Base-by-base conservation (phyloP, 2,113 vertebrate species). In the Laterallus jamaicensis region DNA sequence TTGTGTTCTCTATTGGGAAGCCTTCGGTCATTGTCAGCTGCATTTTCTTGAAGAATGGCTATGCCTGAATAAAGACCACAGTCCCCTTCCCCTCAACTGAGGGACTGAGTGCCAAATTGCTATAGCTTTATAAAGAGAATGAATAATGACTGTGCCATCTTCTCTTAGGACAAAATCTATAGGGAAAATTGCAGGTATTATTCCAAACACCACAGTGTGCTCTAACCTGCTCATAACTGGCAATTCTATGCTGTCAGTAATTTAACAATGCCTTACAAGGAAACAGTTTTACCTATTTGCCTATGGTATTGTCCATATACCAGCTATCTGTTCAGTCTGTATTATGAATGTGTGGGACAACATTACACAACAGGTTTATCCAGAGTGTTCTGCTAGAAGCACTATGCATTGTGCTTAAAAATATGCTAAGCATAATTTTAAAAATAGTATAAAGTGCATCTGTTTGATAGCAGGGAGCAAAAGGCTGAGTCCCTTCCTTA, bases 11-110 rank as follows among this genome's bases (percentile, higher is more conserved):
- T 63, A 5, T 59, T 71, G 56, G 64, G 76, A 95, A 84, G 35
- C 50, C 47, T 83, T 95, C 68, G 68, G 28, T 93, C 73, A 64
- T 60, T 84, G 60, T 75, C 80, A 86, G 47, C 12, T 91, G 12
- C 52, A 77, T 92, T 91, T 88, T 81, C n/a, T 54, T 84, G 68
- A 71, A 93, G 90, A 95, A 93, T 88, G 25, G 17, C 26, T 82
- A 7, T 40, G n/a, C 47, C 31, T 73, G n/a, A 82, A 52, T 58
- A 86, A 91, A 82, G 82, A 69, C 50, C 75, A 93, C 24, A 85
- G 44, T 54, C 21, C 26, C 35, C 29, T 92, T 88, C 56, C 90
- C 39, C 37, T 93, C 83, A 73, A 2, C 20, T 31, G 32, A 63
- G 21, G 28, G 24, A 77, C 55, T 44, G 50, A 74, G 44, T 86